Evolutionary conservation across 2,888 invertebrate genomes (phyloP), one percentile per base, ranked within the genome.

Genomic region (Chymomyza procnemis): DNA sequence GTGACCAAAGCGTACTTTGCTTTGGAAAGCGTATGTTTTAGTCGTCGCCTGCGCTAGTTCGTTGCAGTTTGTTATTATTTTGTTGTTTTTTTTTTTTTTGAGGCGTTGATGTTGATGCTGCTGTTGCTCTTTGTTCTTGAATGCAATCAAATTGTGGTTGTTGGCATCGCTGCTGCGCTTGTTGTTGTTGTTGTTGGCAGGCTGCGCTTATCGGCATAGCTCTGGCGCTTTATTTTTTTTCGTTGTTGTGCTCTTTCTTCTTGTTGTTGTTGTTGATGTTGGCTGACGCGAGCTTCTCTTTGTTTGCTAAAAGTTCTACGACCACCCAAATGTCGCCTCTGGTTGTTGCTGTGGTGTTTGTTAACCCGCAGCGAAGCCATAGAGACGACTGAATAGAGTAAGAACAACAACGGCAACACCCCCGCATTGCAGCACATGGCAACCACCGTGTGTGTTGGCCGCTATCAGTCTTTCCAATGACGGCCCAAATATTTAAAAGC

Each of bases 91-190:
- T 30, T 56, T 14, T 52, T 41, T 26, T 47, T 30, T 56, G 50
- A 54, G 57, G 52, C 47, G 57, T 61, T 66, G 64, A 16, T 55
- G 61, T 65, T 66, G 61, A 4, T 26, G 26, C 70, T 57, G 61
- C 56, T 54, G 55, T 56, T 63, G 69, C 73, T 71, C 74, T 74
- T 74, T 72, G 75, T 75, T 75, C 75, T 69, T 67, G 65, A 48
- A 69, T 69, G 69, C 75, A 74, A 75, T 75, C 71, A 69, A 75
- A 47, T 50, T 50, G 50, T 50, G 30, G n/a, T 14, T 55, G 16
- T 21, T 26, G 55, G 3, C 12, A 66, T 21, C 21, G 6, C 14
- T 9, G 2, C 12, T n/a, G 22, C 5, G n/a, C n/a, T 74, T 73
- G 65, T 56, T 72, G 65, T 57, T 71, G 59, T 56, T 61, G 55